A percentile compares a stretch with the other conserved stretches of the same genome.
Evolutionary conservation across 2,888 invertebrate species (phyloP).

Genomic region (Pterostichus madidus): DNA sequence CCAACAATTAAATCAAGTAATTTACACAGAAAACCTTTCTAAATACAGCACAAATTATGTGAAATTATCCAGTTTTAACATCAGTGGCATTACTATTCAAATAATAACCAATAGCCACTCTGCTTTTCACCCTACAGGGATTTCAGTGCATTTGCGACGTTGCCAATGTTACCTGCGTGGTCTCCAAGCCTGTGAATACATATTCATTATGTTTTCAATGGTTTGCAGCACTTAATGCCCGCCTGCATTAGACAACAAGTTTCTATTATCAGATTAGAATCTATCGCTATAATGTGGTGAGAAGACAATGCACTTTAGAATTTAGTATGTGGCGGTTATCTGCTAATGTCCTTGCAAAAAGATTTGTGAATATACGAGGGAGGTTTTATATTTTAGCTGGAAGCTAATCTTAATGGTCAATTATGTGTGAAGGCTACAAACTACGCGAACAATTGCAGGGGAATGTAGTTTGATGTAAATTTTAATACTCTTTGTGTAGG

Average conservation of each 20-base stretch:
- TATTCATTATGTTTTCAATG: conserved; percentile 55
- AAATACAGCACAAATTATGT: too few relatives aligned
- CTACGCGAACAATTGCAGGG: not conserved
- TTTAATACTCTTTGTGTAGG: conserved; percentile 1
- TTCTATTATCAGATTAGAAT: conserved; percentile 31
- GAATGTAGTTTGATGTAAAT: conserved; percentile 6
- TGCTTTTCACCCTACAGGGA: not conserved
- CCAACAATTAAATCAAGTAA: too few relatives aligned
- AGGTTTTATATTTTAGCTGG: conserved; percentile 8
- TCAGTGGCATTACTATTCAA: not conserved
- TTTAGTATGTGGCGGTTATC: conserved; percentile 13
- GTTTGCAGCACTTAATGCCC: conserved; percentile 44
- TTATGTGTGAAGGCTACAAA: conserved; percentile 28
- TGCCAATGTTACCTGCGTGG: conserved; percentile 9
- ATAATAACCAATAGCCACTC: not conserved
- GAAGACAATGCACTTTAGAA: conserved; percentile 10
- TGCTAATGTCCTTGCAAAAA: conserved; percentile 1
- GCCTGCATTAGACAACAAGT: conserved; percentile 26
- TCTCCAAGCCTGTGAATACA: conserved; percentile 7
- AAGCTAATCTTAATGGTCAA: conserved; percentile 23
- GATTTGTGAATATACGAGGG: conserved; percentile 18
- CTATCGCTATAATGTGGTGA: conserved; percentile 16
- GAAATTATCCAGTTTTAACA: too few relatives aligned
- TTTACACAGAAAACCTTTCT: not conserved
- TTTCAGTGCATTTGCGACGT: not conserved